Evolutionary conservation across 2,888 invertebrate genomes (phyloP).

Genomic region (Opisthograptis luteolata): DNA sequence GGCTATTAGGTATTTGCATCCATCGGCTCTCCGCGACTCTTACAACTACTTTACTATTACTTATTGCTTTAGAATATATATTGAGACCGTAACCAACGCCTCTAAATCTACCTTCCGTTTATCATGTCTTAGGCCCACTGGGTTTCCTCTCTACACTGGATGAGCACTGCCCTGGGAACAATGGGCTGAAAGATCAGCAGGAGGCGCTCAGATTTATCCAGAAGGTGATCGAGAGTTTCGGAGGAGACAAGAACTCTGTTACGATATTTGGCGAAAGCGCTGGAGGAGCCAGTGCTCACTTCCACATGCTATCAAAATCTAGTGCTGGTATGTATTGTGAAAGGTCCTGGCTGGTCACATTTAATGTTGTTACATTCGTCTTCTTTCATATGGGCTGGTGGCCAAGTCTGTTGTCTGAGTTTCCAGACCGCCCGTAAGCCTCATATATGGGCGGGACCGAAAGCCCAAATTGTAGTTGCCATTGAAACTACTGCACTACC

Average conservation of each 20-base stretch:
- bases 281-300: conserved; percentile 87
- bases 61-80: too few species aligned
- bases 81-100: too few species aligned
- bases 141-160: conserved; percentile 88
- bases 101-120: neutral
- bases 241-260: conserved; percentile 86
- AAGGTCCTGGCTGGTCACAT: neutral
- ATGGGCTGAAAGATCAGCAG: conserved; percentile 87
- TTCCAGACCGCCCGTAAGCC: too few species aligned
- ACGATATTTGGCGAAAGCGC: conserved; percentile 89
- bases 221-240: conserved; percentile 84
- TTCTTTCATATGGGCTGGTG: too few species aligned
- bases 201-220: conserved; percentile 86
- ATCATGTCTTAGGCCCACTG: conserved; percentile 75
- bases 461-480: too few species aligned
- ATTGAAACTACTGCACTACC: too few species aligned
- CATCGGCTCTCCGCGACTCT: too few species aligned
- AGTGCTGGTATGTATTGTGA: conserved; percentile 68
- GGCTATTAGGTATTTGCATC: too few species aligned
- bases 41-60: too few species aligned
- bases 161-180: conserved; percentile 86
- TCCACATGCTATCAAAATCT: conserved; percentile 87
- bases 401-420: too few species aligned
- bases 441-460: too few species aligned
- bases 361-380: too few species aligned